Conservation (phyloP, 1,140 invertebrate genomes). For the Aphelinus certus region DNA sequence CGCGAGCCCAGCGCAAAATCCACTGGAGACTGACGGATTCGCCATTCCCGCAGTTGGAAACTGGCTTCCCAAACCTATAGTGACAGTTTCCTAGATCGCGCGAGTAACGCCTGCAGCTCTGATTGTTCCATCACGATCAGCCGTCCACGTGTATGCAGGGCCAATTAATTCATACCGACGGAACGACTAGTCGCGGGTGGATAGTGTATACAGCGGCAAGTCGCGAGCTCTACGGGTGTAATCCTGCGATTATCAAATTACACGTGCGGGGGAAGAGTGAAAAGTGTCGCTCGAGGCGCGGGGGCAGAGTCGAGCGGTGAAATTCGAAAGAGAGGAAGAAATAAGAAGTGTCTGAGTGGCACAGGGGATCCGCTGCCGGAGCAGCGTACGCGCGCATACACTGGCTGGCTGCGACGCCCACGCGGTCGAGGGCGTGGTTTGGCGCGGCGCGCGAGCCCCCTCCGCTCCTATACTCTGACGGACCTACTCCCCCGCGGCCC, state of each 20-base stretch:
- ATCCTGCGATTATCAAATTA: conserved; percentile 59
- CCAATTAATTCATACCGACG: too few species aligned
- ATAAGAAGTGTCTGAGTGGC: conserved; percentile 26
- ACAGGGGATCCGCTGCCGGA: background rate
- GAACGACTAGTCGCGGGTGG: too few species aligned
- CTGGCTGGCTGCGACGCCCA: conserved; percentile 52
- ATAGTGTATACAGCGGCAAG: too few species aligned
- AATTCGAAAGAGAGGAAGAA: conserved; percentile 36
- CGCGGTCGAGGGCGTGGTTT: conserved; percentile 26
- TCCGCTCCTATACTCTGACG: too few species aligned
- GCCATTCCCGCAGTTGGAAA: too few species aligned
- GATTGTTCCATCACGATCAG: conserved; percentile 42
- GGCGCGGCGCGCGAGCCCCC: too few species aligned
- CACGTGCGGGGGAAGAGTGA: conserved; percentile 26
- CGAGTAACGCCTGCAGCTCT: background rate
- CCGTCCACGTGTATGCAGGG: background rate
- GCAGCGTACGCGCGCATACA: background rate
- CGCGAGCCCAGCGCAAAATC: too few species aligned
- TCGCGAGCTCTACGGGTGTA: conserved; percentile 7
- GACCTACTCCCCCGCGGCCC: too few species aligned
- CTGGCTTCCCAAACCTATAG: background rate
- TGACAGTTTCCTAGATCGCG: background rate
- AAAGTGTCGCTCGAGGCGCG: background rate
- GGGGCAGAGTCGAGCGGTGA: background rate
- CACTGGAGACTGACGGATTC: too few species aligned